Conservation (phyloP, 2,888 invertebrate genomes). For the Globia sparganii region DNA sequence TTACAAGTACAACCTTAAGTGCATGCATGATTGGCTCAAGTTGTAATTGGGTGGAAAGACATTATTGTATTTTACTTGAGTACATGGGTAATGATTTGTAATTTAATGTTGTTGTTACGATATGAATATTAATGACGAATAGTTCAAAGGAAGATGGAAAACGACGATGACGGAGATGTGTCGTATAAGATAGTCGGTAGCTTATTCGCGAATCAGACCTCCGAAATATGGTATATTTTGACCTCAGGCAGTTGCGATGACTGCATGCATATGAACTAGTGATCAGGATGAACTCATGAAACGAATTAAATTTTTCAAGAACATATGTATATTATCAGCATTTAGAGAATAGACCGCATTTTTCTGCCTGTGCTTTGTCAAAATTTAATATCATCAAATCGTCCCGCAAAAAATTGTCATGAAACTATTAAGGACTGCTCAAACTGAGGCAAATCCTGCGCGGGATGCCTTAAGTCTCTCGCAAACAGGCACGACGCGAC, state of each 20-base stretch:
- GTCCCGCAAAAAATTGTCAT: neutral
- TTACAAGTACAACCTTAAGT: neutral
- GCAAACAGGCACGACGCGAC: neutral
- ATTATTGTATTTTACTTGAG: neutral
- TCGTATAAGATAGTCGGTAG: neutral
- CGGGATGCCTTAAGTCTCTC: neutral
- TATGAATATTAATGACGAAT: neutral
- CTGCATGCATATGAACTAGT: neutral
- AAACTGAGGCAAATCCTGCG: neutral
- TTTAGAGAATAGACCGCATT: neutral
- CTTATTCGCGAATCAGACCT: neutral
- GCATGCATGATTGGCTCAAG: conserved; percentile 7
- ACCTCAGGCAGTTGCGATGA: neutral
- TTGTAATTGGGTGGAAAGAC: neutral
- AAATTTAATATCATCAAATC: too few relatives aligned
- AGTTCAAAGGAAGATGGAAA: neutral
- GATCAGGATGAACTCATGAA: neutral
- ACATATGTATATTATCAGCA: neutral
- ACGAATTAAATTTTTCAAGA: neutral
- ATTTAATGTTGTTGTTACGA: neutral
- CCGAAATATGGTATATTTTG: neutral
- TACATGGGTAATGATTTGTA: neutral
- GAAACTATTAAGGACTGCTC: neutral
- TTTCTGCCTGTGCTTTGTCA: neutral
- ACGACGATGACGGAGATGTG: neutral